A percentile compares a stretch with the other conserved stretches of the same genome.
These are phyloP conservation scores for Rhyacichthys aspro DNA, from an alignment of 2,797 vertebrate species.

Conservation along the genomic window DNA sequence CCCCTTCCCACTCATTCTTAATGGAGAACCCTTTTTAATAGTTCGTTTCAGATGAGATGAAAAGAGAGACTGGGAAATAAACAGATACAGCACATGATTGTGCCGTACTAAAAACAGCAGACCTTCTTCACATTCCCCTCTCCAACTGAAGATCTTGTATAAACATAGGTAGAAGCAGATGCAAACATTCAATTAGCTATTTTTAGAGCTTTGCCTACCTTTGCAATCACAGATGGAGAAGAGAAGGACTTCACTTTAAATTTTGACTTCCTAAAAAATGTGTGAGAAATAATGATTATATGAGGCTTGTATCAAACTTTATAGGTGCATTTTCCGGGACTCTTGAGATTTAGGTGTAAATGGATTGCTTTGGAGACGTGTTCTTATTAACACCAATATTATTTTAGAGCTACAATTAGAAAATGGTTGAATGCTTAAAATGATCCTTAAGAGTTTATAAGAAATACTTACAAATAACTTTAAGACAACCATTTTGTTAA, in stretches of 20 bases:
- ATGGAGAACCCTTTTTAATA: slow-evolving; percentile 72
- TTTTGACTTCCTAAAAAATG: slow-evolving; percentile 47
- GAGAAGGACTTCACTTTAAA: slow-evolving; percentile 44
- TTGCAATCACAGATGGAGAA: slow-evolving; percentile 67
- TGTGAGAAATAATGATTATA: background rate
- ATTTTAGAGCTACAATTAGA: no score
- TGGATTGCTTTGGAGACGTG: no score
- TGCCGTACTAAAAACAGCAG: slow-evolving; percentile 53
- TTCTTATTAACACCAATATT: no score
- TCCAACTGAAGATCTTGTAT: slow-evolving; percentile 63
- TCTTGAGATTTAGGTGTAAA: no score
- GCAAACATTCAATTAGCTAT: slow-evolving; percentile 77
- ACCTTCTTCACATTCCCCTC: slow-evolving; percentile 19
- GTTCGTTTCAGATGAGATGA: slow-evolving; percentile 63
- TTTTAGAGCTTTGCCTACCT: slow-evolving; percentile 51
- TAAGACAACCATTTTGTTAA: no score
- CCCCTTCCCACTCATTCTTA: slow-evolving; percentile 68
- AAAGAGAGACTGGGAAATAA: slow-evolving; percentile 56
- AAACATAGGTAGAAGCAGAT: slow-evolving; percentile 57
- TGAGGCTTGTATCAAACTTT: no score
- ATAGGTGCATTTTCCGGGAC: no score
- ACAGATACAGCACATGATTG: slow-evolving; percentile 63
- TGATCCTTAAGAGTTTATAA: no score
- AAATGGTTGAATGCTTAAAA: no score
- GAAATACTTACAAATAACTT: no score